Base-by-base conservation (phyloP, 2,797 vertebrate genomes). In the Hippocampus kuda region DNA sequence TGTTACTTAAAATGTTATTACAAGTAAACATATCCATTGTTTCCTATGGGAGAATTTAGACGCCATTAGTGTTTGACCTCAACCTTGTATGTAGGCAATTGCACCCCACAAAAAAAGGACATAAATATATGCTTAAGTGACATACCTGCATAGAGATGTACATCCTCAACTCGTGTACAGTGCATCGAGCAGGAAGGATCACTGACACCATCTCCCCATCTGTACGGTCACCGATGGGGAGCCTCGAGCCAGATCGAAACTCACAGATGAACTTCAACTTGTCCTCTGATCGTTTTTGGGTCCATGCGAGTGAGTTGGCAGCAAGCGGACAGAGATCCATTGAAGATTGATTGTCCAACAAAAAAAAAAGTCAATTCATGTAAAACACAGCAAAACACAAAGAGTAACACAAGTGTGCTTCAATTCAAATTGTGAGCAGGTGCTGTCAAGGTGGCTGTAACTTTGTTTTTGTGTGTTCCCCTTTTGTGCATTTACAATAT, bases 161-260 rank as follows among this genome's bases (percentile, higher is more conserved):
- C 3, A 92, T 76, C 5, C 92, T 83, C 48, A 93, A 85, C 74
- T 91, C 89, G 71, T 90, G 68, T 62, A 92, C 86, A 5, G 69
- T 92, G 70, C 88, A 90, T 72, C 88, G 88, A 0, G 85, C 81
- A 41, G 91, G 86, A n/a, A 93, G 81, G 26, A 84, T 71, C 51
- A 92, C 84, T 1, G 74, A 69, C 34, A 91, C 66, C 0, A 67
- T 30, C 48, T 79, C 69, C 5, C 60, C 70, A 1, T 74, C 70
- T 10, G 24, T n/a, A 10, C 9, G 30, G 12, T 69, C 74, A 26
- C 78, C 76, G 6, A 80, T 69, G 0, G 44, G 51, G 20, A 51
- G 67, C 49, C 53, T 66, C 4, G 78, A 68, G 1, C n/a, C 80
- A 0, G 64, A 38, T 13, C 74, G 68, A 44, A 92, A 80, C 69